Evolutionary conservation across 2,888 invertebrate genomes (phyloP).

Genomic region (Drosophila nigricruria): DNA sequence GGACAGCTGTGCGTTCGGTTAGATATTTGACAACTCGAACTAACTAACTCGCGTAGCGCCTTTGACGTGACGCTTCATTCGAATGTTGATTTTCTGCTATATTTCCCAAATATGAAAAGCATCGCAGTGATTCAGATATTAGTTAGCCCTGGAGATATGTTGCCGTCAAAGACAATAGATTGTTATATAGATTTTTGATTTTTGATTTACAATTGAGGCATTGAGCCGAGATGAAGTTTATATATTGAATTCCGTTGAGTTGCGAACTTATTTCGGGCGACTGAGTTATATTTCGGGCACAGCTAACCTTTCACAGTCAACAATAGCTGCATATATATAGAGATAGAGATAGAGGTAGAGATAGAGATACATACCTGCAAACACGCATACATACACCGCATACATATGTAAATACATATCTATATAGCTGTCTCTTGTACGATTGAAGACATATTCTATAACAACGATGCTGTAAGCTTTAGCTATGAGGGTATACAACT

Average conservation of each 20-base stretch:
- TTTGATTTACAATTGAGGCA: background rate
- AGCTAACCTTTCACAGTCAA: background rate
- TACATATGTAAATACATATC: no score
- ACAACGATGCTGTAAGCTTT: no score
- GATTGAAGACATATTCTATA: no score
- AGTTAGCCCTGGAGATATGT: background rate
- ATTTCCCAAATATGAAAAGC: background rate
- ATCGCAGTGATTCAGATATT: background rate
- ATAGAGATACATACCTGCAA: no score
- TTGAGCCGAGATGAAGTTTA: background rate
- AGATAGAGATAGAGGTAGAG: no score
- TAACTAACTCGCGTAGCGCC: background rate
- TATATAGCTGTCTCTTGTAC: no score
- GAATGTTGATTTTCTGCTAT: background rate
- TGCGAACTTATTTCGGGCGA: background rate
- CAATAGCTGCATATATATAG: no score
- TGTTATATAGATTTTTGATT: background rate
- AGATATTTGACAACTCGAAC: background rate
- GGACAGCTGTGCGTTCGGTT: background rate
- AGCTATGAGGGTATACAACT: no score
- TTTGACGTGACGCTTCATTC: background rate
- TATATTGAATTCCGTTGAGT: background rate
- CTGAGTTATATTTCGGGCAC: no score
- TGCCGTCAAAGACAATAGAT: background rate
- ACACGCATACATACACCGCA: no score